phyloP scores from a whole-genome alignment of 2,797 vertebrate genomes.

The Champsocephalus esox region DNA sequence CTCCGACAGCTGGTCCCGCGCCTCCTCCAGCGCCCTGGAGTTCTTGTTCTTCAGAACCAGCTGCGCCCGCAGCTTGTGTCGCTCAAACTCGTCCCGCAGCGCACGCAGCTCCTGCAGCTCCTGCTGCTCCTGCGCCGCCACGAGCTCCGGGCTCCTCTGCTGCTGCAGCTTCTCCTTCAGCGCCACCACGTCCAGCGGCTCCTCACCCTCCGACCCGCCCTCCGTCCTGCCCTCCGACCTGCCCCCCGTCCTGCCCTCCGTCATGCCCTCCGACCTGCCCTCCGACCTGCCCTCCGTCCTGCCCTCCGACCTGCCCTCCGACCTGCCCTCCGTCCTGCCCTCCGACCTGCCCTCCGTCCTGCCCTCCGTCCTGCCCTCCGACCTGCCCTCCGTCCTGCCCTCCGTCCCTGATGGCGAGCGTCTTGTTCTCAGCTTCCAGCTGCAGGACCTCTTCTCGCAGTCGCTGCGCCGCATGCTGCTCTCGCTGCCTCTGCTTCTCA shows the following conservation, averaged over 20 bases:
- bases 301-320: too few relatives aligned
- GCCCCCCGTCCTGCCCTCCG: too few relatives aligned
- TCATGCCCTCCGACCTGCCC: too few relatives aligned
- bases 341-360: slow-evolving; percentile 64
- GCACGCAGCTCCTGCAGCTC: slow-evolving; percentile 89
- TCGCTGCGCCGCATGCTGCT: slow-evolving; percentile 87
- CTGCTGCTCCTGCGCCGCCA: too few relatives aligned
- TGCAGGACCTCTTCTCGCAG: slow-evolving; percentile 90
- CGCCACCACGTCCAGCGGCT: slow-evolving; percentile 82
- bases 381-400: too few relatives aligned
- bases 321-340: too few relatives aligned
- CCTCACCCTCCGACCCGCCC: slow-evolving; percentile 74
- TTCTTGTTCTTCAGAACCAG: slow-evolving; percentile 93
- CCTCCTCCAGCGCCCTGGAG: too few relatives aligned
- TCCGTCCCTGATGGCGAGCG: slow-evolving; percentile 88
- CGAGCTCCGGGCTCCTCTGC: too few relatives aligned
- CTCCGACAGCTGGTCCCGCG: slow-evolving; percentile 87
- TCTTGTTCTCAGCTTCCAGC: slow-evolving; percentile 94
- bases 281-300: too few relatives aligned
- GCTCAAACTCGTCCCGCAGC: slow-evolving; percentile 94
- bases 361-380: slow-evolving; percentile 69
- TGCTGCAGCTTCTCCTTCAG: slow-evolving; percentile 83
- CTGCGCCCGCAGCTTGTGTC: slow-evolving; percentile 93
- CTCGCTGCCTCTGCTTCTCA: slow-evolving; percentile 90
- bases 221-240: too few relatives aligned